Conservation (phyloP, 2,888 invertebrate genomes). For the Branchipolynoe longqiensis region DNA sequence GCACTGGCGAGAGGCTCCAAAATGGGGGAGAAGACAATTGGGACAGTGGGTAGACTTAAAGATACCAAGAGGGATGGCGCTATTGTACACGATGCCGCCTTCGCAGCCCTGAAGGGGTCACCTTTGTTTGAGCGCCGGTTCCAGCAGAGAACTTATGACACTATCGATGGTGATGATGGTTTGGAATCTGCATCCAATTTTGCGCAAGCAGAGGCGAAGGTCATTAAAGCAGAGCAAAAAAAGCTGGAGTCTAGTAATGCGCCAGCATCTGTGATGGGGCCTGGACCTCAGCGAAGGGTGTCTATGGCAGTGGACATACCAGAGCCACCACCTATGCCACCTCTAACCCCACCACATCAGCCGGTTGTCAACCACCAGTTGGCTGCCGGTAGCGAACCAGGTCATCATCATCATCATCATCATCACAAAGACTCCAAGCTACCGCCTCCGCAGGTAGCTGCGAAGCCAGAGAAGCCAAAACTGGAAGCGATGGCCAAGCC, state of each 20-base stretch:
- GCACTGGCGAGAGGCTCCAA: slow-evolving; percentile 33
- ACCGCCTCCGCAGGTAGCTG: slow-evolving; percentile 17
- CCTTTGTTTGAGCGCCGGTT: slow-evolving; percentile 34
- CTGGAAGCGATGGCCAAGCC: not conserved
- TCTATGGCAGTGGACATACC: not conserved
- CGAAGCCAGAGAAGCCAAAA: slow-evolving; percentile 31
- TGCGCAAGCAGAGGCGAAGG: no score
- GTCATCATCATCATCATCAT: not conserved
- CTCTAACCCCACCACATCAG: not conserved
- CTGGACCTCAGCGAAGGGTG: not conserved
- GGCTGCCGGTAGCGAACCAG: no score
- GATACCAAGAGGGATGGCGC: not conserved
- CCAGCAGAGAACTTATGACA: slow-evolving; percentile 17
- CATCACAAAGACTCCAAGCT: not conserved
- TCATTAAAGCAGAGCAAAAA: not conserved
- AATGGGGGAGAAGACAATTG: slow-evolving; percentile 10
- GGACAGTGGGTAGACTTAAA: not conserved
- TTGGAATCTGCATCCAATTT: not conserved
- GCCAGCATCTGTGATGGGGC: not conserved
- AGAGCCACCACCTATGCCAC: not conserved
- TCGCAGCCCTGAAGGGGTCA: slow-evolving; percentile 25
- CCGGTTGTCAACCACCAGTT: not conserved
- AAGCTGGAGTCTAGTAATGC: not conserved
- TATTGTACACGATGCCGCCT: not conserved
- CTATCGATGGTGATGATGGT: slow-evolving; percentile 15